Evolutionary conservation across 1,140 invertebrate genomes (phyloP), one percentile per base, ranked within the genome.

Genomic region (Achatina immaculata): DNA sequence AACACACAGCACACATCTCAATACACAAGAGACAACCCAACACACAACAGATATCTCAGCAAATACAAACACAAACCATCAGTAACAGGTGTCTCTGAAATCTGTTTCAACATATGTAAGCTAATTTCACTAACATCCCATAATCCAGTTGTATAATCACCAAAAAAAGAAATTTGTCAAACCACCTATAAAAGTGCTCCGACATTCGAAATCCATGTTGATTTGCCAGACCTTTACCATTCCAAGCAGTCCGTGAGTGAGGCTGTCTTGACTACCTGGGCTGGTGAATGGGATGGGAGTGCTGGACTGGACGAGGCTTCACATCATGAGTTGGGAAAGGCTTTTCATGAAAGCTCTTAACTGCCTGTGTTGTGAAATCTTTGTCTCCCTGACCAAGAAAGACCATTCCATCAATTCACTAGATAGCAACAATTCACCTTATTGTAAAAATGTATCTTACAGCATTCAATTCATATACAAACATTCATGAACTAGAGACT

Each of bases 321-420:
- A 93, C 88, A 92, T 94, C 91, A 90, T 94, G 88, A 86, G 93
- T 91, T 92, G 95, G 89, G 92, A 94, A 88, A 92, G 96, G 91
- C 93, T 96, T 93, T 90, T 95, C 92, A 93, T 96, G 92, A 90
- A 94, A 94, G 86, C 94, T 93, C 89, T 97, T 95, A 7, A 96
- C 95, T 3, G 96, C 96, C 88, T 96, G 95, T 0, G 95, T 93
- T n/a, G 96, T 95, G 90, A 96, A 97, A 89, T 97, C 96, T 24
- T 94, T 94, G 90, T 96, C 95, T 45, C 95, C 96, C 91, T 95
- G 94, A 4, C 82, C 80, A 82, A 21, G 36, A 69, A 76, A 68
- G 19, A 55, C 55, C 69, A 62, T 82, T 38, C 48, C 3, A 24
- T 19, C 16, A 62, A 34, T 66, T 40, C n/a, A n/a, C n/a, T n/a